Percentiles rank a stretch among this genome's conserved stretches.
These are phyloP conservation scores for Sisyra terminalis DNA, from an alignment of 2,888 invertebrate genomes.

Conservation along the genomic window DNA sequence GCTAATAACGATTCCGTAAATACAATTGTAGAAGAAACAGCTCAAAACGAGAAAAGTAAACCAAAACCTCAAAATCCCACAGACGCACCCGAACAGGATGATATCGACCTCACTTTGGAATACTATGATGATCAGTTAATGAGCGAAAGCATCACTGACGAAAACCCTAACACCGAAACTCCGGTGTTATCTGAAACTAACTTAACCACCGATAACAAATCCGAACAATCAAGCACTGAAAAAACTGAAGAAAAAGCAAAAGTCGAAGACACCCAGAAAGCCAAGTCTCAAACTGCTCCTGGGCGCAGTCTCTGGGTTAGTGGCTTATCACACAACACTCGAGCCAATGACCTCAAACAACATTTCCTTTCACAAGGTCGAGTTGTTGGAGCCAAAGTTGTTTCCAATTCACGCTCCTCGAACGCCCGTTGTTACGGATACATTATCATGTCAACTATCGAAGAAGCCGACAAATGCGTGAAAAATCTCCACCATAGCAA, in stretches of 20 bases:
- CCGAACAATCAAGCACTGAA: background rate
- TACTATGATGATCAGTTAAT: conserved; percentile 2
- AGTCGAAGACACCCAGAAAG: background rate
- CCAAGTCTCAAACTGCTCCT: background rate
- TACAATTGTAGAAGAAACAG: background rate
- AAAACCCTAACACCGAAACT: background rate
- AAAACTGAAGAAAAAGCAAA: background rate
- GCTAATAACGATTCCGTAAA: background rate
- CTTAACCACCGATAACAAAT: conserved; percentile 6
- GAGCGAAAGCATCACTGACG: background rate
- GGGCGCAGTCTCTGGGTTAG: conserved; percentile 4
- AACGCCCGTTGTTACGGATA: conserved; percentile 3
- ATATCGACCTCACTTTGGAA: background rate
- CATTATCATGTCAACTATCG: conserved; percentile 4
- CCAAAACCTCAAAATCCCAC: background rate
- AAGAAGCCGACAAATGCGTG: conserved; percentile 3
- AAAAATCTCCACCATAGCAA: conserved; percentile 4
- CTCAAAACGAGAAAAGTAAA: background rate
- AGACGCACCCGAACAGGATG: background rate
- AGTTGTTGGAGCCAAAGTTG: conserved; percentile 7
- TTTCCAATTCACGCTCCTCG: background rate
- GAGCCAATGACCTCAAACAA: conserved; percentile 4
- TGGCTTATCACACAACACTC: conserved; percentile 2
- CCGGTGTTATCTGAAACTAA: conserved; percentile 9
- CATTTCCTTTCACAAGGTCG: background rate